Conservation (phyloP, 2,888 invertebrate genomes). For the Agrochola lota region DNA sequence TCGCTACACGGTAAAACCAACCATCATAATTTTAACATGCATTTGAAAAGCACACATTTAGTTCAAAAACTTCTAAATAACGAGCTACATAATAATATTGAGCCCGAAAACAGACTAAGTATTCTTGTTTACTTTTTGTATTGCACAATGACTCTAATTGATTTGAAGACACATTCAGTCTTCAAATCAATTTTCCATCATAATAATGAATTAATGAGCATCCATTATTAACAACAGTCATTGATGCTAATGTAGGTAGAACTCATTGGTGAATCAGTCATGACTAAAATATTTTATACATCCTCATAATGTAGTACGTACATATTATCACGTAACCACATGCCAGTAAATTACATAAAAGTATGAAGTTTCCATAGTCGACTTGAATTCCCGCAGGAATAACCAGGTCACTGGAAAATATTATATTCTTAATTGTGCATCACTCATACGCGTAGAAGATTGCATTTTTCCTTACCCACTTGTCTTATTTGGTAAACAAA, state of each 20-base stretch:
- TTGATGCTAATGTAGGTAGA: slow-evolving; percentile 49
- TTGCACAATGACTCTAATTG: slow-evolving; percentile 3
- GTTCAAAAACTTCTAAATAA: not conserved
- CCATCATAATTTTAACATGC: not conserved
- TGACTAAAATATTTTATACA: slow-evolving; percentile 55
- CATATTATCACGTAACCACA: slow-evolving; percentile 48
- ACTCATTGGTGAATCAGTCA: slow-evolving; percentile 61
- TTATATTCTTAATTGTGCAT: slow-evolving; percentile 30
- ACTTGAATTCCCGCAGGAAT: slow-evolving; percentile 31
- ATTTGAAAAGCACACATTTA: not conserved
- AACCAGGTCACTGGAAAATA: slow-evolving; percentile 30
- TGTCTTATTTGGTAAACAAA: not conserved
- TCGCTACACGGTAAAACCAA: not conserved
- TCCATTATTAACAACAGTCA: slow-evolving; percentile 52
- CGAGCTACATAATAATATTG: not conserved
- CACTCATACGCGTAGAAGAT: not conserved
- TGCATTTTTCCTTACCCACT: not conserved
- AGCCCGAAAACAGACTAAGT: not conserved
- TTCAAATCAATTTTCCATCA: slow-evolving; percentile 28
- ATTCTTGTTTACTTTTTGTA: not conserved
- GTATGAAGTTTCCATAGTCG: slow-evolving; percentile 7
- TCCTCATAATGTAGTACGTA: slow-evolving; percentile 19
- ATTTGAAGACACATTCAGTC: no score
- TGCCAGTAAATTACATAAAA: slow-evolving; percentile 5
- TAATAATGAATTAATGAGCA: slow-evolving; percentile 34